Percentiles rank a stretch among this genome's conserved stretches.
Evolutionary conservation across 23 tunicate genomes (phyloP).

Genomic region (Diplosoma virens): DNA sequence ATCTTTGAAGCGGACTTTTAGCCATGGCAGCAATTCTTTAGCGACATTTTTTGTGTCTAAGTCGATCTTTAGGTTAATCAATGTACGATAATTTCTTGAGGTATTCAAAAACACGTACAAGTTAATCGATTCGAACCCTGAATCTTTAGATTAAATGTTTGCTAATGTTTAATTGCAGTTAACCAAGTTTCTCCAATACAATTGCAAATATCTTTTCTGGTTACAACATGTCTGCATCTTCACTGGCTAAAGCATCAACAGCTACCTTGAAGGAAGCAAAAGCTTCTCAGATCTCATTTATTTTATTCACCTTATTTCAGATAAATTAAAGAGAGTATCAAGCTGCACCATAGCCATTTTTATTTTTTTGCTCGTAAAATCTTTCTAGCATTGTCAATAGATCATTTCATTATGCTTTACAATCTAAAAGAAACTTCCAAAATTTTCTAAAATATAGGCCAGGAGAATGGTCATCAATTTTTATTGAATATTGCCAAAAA

Average conservation of each 20-base stretch:
- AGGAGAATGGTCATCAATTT: slow-evolving; percentile 35
- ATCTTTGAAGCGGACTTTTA: slow-evolving; percentile 2
- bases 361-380: slow-evolving; percentile 37
- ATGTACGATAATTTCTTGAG: slow-evolving; percentile 27
- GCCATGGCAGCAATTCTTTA: slow-evolving; percentile 28
- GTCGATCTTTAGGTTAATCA: slow-evolving; percentile 25
- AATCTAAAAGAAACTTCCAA: slow-evolving; percentile 45
- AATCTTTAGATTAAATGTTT: slow-evolving; percentile 6
- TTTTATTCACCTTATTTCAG: slow-evolving; percentile 12
- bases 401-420: slow-evolving; percentile 34
- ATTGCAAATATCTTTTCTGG: slow-evolving; percentile 31
- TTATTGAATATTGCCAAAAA: slow-evolving; percentile 32
- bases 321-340: slow-evolving; percentile 37
- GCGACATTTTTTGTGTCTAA: slow-evolving; percentile 16
- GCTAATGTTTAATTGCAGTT: slow-evolving; percentile 5
- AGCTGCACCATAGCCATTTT: slow-evolving; percentile 46
- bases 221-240: slow-evolving; percentile 37
- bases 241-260: slow-evolving; percentile 41
- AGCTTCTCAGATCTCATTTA: slow-evolving; percentile 31
- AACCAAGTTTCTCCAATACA: slow-evolving; percentile 13
- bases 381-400: slow-evolving; percentile 36
- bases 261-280: slow-evolving; percentile 42
- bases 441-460: slow-evolving; percentile 33
- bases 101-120: slow-evolving; percentile 23
- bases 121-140: slow-evolving; percentile 7